A percentile compares a stretch with the other conserved stretches of the same genome.
Evolutionary conservation across 2,888 invertebrate species (phyloP).

Genomic region (Lepidocyrtinus sp.): DNA sequence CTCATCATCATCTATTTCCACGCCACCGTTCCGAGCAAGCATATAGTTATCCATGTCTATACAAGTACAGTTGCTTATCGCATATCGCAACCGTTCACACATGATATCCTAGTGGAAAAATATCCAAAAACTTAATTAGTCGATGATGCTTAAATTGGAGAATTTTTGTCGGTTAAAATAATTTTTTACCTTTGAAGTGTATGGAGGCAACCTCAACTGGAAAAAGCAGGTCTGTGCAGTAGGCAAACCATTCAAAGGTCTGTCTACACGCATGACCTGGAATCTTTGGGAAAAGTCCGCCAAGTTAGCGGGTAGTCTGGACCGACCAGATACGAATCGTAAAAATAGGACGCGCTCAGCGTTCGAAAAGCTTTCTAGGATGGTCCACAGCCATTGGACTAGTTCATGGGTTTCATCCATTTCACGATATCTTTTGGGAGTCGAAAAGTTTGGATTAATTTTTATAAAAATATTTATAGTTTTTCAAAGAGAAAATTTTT

Average conservation of each 20-base stretch:
- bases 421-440: conserved; percentile 77
- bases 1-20: conserved; percentile 74
- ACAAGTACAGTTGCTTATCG: conserved; percentile 79
- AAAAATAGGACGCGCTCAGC: conserved; percentile 79
- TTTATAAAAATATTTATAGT: conserved; percentile 17
- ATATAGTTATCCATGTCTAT: conserved; percentile 82
- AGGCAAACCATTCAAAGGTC: conserved; percentile 72
- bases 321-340: conserved; percentile 79
- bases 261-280: conserved; percentile 77
- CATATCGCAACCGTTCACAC: conserved; percentile 78
- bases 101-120: conserved; percentile 74
- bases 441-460: conserved; percentile 25
- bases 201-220: conserved; percentile 78
- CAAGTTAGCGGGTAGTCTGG: conserved; percentile 78
- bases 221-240: conserved; percentile 74
- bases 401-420: conserved; percentile 77
- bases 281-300: conserved; percentile 79
- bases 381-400: conserved; percentile 79
- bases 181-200: conserved; percentile 75
- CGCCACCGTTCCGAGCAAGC: conserved; percentile 77
- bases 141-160: background rate
- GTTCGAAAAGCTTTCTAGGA: conserved; percentile 78
- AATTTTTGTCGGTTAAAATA: too few species aligned
- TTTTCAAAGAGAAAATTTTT: background rate
- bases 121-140: background rate